Conservation (phyloP, 2,113 vertebrate genomes). For the Castor canadensis region DNA sequence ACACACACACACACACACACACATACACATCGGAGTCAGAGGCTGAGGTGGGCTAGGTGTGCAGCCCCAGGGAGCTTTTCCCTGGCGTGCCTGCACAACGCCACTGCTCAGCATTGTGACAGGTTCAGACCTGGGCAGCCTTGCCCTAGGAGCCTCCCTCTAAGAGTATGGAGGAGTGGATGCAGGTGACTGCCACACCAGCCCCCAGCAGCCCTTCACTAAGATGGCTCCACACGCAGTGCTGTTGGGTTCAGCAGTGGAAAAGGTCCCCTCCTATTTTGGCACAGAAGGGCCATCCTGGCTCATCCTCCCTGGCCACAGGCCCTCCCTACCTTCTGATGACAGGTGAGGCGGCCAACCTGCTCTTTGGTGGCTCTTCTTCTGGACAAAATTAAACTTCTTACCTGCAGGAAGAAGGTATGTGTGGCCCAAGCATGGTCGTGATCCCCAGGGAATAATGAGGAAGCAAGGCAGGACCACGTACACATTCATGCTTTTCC, state of each 20-base stretch:
- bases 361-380: neutral
- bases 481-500: neutral
- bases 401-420: neutral
- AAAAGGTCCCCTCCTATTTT: neutral
- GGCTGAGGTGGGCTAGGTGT: rapidly evolving
- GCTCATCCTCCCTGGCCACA: neutral
- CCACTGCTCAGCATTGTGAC: neutral
- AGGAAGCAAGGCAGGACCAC: neutral
- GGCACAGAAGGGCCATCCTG: neutral
- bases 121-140: neutral
- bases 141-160: neutral
- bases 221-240: rapidly evolving
- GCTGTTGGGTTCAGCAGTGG: rapidly evolving
- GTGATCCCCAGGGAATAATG: neutral
- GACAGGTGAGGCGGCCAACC: neutral
- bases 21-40: rapidly evolving
- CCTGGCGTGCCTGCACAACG: rapidly evolving
- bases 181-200: neutral
- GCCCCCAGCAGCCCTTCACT: rapidly evolving
- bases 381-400: neutral
- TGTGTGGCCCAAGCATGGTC: rapidly evolving
- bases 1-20: neutral
- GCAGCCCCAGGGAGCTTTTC: rapidly evolving
- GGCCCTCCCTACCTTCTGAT: neutral
- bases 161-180: neutral